Evolutionary conservation across 2,113 vertebrate genomes (phyloP), one percentile per base, ranked within the genome.

Genomic region (Caranx melampygus): DNA sequence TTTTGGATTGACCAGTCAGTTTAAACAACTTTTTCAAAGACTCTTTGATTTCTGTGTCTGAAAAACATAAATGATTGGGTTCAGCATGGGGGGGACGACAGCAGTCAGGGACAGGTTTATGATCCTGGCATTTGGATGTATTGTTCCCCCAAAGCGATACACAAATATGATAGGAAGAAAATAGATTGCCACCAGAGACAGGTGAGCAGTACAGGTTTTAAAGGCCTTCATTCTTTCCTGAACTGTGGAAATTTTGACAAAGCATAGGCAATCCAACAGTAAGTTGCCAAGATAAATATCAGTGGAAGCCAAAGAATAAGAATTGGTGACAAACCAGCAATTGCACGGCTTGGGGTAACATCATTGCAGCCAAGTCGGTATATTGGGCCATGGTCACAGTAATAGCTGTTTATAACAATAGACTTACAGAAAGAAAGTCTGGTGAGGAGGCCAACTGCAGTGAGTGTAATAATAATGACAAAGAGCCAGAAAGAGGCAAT

Each of bases 41-140:
- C 20, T 61, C 75, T 77, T 84, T 90, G 54, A 93, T 93, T 88
- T 93, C 89, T 88, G 72, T 10, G 92, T 93, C 78, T 92, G 89
- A 3, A 93, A 76, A 61, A 91, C 91, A 83, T 93, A 93, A 70
- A 93, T 86, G 21, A 93, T 90, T 14, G 91, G 92, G 51, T 93
- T 93, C 47, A 93, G 66, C 87, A 88, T 82, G 3, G 92, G 88
- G 21, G 91, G 89, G 57, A 92, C 64, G 10, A 92, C 57, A 0
- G 84, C 87, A 13, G 93, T 86, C 47, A 95, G 57, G n/a, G 93
- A 93, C 52, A 89, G 69, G 60, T 91, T 94, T 40, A 95, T 81
- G 55, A 95, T 94, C 42, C 94, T 81, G 52, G 49, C 40, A 42
- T 94, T 92, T 18, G 52, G 52, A 54, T 54, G 52, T 21, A 54